Base-by-base conservation (phyloP, 2,888 invertebrate genomes). In the Hemaris fuciformis region DNA sequence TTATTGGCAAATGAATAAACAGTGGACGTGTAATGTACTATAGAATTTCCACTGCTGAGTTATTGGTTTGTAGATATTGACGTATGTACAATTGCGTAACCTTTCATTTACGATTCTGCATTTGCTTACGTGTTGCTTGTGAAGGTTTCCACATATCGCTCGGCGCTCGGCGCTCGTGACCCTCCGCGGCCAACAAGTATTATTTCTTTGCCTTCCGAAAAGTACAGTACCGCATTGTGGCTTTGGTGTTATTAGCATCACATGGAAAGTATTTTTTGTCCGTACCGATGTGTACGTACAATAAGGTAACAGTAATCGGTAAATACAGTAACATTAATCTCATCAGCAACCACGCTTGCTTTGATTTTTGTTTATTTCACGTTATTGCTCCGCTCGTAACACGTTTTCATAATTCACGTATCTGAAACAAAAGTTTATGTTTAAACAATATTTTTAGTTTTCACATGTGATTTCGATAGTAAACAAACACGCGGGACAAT, bases 51-150 rank as follows among this genome's bases (percentile, higher is more conserved):
- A 10, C 25, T 56, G 63, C 62, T 42, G 38, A 59, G 57, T 57
- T 61, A 65, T 56, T 68, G 65, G 62, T 73, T 62, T 57, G 69
- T 70, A 69, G 69, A 66, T 72, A 76, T 81, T 81, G 82, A 83
- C 85, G 80, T 79, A 76, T 76, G 68, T 77, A 70, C 79, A 91
- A 91, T 91, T 92, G 91, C 91, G 91, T 91, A 91, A 92, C 90
- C 88, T 88, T 87, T 89, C 88, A 84, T 88, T 89, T 86, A 82
- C 80, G 82, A 84, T 85, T 87, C 83, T 83, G 84, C 84, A 84
- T 85, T 87, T 91, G 91, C 92, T 89, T 91, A 92, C 92, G 92
- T 92, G 92, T 91, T 89, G 89, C 79, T 80, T 78, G 83, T 88
- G 88, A 90, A 89, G 90, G 88, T 90, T 89, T 88, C 77, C 77